Percentiles rank a stretch among this genome's conserved stretches.
Evolutionary conservation across 1,140 invertebrate species (phyloP).

Genomic region (Adelges cooleyi): DNA sequence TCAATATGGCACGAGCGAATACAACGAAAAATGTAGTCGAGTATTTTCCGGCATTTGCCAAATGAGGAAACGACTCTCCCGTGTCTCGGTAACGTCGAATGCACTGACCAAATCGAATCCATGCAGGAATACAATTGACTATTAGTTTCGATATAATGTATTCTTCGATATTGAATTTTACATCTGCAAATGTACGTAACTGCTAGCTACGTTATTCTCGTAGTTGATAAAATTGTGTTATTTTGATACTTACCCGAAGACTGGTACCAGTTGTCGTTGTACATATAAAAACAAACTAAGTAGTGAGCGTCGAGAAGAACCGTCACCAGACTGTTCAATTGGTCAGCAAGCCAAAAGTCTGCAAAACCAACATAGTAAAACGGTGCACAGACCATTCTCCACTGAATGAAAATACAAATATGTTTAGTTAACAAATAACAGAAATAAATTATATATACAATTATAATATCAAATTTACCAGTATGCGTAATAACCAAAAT

Average conservation of each 20-base stretch:
- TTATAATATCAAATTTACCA: slow-evolving; percentile 38
- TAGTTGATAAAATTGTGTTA: too few relatives aligned
- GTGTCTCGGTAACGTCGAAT: slow-evolving; percentile 58
- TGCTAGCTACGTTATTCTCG: not conserved
- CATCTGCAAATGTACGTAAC: not conserved
- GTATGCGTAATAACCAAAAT: slow-evolving; percentile 45
- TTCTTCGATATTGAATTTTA: slow-evolving; percentile 21
- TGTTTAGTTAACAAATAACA: not conserved
- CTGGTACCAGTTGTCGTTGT: slow-evolving; percentile 41
- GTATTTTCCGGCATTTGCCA: slow-evolving; percentile 73
- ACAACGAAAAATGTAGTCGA: slow-evolving; percentile 68
- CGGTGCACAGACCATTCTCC: slow-evolving; percentile 62
- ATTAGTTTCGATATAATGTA: slow-evolving; percentile 37
- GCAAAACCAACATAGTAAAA: slow-evolving; percentile 78
- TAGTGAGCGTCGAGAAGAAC: slow-evolving; percentile 72
- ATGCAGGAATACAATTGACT: slow-evolving; percentile 66
- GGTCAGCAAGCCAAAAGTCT: slow-evolving; percentile 89
- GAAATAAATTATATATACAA: not conserved
- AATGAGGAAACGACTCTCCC: slow-evolving; percentile 54
- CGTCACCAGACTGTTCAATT: slow-evolving; percentile 67
- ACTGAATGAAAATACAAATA: slow-evolving; percentile 35
- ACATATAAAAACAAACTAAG: slow-evolving; percentile 52
- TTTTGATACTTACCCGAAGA: slow-evolving; percentile 34
- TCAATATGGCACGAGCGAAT: slow-evolving; percentile 47
- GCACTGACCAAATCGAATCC: slow-evolving; percentile 80